These are phyloP conservation scores for Parapsyche elsis DNA, from an alignment of 1,140 invertebrate genomes.

Conservation along the genomic window DNA sequence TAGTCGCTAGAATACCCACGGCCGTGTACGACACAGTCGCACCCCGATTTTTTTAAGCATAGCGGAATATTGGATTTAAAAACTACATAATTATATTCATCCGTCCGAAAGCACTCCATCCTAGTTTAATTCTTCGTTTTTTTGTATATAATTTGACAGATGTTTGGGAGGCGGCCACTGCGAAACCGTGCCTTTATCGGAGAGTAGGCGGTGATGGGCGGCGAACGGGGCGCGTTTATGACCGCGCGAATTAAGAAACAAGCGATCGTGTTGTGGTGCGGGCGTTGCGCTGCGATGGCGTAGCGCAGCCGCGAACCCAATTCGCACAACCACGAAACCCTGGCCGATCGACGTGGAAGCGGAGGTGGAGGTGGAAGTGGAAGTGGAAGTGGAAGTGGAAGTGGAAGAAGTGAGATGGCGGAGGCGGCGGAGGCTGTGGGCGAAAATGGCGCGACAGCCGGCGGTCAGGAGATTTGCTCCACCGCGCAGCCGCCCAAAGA, in stretches of 20 bases:
- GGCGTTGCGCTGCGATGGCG: neutral
- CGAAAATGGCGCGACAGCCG: slow-evolving; percentile 66
- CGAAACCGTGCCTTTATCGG: no score
- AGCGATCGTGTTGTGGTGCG: neutral
- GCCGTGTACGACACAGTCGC: no score
- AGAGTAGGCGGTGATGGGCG: neutral
- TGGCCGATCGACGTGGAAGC: neutral
- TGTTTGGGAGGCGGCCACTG: no score
- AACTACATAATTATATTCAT: no score
- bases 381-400: slow-evolving; percentile 56
- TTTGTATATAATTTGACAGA: no score
- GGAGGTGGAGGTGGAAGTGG: neutral
- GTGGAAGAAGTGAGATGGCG: slow-evolving; percentile 57
- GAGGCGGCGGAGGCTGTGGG: slow-evolving; percentile 64
- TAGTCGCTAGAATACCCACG: no score
- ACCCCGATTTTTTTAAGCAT: no score
- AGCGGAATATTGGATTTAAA: no score
- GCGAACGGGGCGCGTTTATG: neutral
- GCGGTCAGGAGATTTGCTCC: no score
- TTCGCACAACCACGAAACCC: neutral
- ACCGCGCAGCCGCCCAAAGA: slow-evolving; percentile 66
- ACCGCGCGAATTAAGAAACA: slow-evolving; percentile 11
- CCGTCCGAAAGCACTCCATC: no score
- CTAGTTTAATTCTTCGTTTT: no score
- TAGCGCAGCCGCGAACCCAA: neutral